Conservation (phyloP, 2,888 invertebrate species). For the Apodemia duryi region DNA sequence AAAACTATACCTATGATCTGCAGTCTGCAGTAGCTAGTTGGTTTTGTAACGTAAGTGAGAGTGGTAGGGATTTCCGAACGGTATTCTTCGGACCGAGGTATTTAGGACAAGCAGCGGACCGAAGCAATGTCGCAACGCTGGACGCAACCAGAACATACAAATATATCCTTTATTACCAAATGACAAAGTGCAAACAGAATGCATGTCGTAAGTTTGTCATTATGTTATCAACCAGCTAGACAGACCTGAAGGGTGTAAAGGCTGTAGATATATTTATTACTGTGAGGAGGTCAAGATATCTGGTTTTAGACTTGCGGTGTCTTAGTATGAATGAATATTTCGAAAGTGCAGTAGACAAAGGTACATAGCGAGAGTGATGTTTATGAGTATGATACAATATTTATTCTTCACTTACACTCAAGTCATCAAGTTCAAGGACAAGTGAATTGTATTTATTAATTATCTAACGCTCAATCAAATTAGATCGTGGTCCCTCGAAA, state of each 20-base stretch:
- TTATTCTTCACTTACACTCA: conserved; percentile 20
- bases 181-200: conserved; percentile 31
- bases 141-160: conserved; percentile 37
- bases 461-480: too few relatives aligned
- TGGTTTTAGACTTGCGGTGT: conserved; percentile 40
- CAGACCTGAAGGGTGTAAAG: conserved; percentile 26
- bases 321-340: conserved; percentile 44
- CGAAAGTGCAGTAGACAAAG: conserved; percentile 44
- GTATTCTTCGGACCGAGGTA: conserved; percentile 51
- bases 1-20: background rate
- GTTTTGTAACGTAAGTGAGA: conserved; percentile 34
- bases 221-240: conserved; percentile 21
- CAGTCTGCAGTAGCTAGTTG: background rate
- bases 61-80: conserved; percentile 45
- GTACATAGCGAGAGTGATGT: conserved; percentile 27
- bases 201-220: conserved; percentile 31
- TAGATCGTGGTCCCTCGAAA: too few relatives aligned
- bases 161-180: conserved; percentile 38
- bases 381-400: conserved; percentile 26
- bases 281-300: conserved; percentile 31
- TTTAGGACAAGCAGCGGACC: conserved; percentile 58
- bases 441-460: conserved; percentile 14
- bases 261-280: conserved; percentile 12
- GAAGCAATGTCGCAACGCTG: conserved; percentile 48
- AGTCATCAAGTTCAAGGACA: conserved; percentile 28